phyloP scores from a whole-genome alignment of 2,888 invertebrate genomes.

The Linyphia triangularis region DNA sequence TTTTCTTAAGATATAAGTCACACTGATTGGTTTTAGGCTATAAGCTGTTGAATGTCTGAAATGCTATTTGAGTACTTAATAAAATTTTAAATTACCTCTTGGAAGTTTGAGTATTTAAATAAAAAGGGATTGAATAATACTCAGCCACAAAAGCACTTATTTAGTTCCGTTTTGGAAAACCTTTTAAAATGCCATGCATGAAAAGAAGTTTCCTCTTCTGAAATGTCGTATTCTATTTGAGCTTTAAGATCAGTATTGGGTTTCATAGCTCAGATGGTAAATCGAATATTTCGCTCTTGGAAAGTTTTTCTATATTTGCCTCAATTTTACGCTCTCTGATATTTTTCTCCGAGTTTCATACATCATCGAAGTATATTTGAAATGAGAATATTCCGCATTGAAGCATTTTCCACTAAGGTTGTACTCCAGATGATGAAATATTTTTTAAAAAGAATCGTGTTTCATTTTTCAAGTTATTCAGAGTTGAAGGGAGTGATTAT shows the following conservation, averaged over 20 bases:
- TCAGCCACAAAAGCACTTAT: background rate
- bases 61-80: no score
- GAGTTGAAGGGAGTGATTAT: no score
- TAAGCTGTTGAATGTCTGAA: no score
- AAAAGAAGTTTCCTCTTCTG: background rate
- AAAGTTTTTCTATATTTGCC: background rate
- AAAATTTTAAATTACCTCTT: no score
- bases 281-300: background rate
- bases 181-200: background rate
- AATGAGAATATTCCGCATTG: background rate
- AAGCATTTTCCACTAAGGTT: background rate
- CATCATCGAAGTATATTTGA: background rate
- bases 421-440: background rate
- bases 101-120: no score
- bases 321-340: background rate
- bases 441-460: no score
- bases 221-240: background rate
- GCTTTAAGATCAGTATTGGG: background rate
- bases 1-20: no score
- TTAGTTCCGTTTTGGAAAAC: background rate
- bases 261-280: background rate
- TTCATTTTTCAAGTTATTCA: no score
- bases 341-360: background rate
- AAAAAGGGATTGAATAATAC: no score
- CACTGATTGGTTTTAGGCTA: no score